Base-by-base conservation (phyloP, 2,888 invertebrate species). In the Philereme vetulata region DNA sequence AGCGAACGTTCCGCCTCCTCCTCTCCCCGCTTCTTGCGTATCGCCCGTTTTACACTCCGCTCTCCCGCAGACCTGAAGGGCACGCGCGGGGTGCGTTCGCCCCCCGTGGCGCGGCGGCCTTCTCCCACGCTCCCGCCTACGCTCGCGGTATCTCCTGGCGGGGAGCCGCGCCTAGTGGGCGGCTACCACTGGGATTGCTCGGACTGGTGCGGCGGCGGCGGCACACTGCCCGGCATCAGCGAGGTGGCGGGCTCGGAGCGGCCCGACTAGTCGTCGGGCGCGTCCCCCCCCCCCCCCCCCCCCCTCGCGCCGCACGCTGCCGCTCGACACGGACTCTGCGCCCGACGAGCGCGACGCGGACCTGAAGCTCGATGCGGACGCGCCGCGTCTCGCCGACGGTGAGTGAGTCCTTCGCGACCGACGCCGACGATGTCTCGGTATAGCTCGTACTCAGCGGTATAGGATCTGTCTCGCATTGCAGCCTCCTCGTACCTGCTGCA, bases 151-250 rank as follows among this genome's bases (percentile, higher is more conserved):
- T n/a, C n/a, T n/a, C 53, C 66, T 61, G 49, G 59, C 60, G 43
- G 11, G 62, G 60, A 67, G 67, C 68, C 52, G 42, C 56, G 85
- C 77, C 77, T 90, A 64, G 80, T 88, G 73, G 90, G 91, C 81
- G 93, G 93, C 71, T 98, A 98, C 93, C 98, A 98, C 93, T 98
- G 98, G 98, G 98, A 98, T 93, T 98, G 98, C 89, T 98, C 98
- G 65, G 98, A 98, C 93, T 98, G 98, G 98, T 90, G 91, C 84
- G 91, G 89, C 74, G 88, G 92, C 71, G 93, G 93, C 75, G 97
- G 97, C 83, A 95, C 96, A 72, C 93, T 98, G 84, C 97, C 97
- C 75, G 97, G 98, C 93, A 98, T 98, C 88, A 97, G 97, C 71
- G 98, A 98, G 94, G 86, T 88, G 77, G 85, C 88, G 51, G 88